Conservation (phyloP, 2,797 vertebrate species). For the Sphenodon punctatus region DNA sequence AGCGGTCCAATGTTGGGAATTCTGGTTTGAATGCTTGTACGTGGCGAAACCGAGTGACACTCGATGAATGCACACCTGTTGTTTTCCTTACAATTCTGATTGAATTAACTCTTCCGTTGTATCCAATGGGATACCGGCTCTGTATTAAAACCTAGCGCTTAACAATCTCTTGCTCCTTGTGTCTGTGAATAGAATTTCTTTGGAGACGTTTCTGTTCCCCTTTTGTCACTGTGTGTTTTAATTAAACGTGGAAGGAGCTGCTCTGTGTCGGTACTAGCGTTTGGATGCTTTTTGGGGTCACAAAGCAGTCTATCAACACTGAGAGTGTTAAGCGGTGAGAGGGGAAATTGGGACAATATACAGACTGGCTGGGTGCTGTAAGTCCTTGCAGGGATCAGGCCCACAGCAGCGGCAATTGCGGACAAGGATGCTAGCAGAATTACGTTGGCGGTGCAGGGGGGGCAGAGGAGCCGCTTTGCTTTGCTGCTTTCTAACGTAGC, state of each 20-base stretch:
- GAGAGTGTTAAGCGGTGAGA: too few species aligned
- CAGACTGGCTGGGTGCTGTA: too few species aligned
- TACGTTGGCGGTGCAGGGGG: too few species aligned
- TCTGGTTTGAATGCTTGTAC: constrained; percentile 38
- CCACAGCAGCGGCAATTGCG: too few species aligned
- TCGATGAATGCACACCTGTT: constrained; percentile 38
- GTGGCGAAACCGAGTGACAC: constrained; percentile 40
- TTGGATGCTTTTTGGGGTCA: too few species aligned
- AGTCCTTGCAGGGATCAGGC: too few species aligned
- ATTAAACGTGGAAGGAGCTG: constrained; percentile 55
- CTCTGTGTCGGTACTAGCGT: too few species aligned
- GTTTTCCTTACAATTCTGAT: constrained; percentile 62
- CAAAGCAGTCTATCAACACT: too few species aligned
- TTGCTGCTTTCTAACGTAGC: too few species aligned
- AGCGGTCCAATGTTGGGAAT: constrained; percentile 11
- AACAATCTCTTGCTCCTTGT: constrained; percentile 41
- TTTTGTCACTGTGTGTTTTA: constrained; percentile 35
- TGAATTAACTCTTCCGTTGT: constrained; percentile 60
- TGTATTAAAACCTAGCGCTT: constrained; percentile 55
- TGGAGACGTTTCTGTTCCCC: constrained; percentile 6
- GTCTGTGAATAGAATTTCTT: constrained; percentile 38
- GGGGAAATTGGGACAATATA: too few species aligned
- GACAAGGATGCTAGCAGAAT: too few species aligned
- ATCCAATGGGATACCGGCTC: constrained; percentile 52
- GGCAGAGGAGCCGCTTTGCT: too few species aligned